Evolutionary conservation across 2,888 invertebrate genomes (phyloP), one percentile per base, ranked within the genome.

Genomic region (Synanthedon myopaeformis): DNA sequence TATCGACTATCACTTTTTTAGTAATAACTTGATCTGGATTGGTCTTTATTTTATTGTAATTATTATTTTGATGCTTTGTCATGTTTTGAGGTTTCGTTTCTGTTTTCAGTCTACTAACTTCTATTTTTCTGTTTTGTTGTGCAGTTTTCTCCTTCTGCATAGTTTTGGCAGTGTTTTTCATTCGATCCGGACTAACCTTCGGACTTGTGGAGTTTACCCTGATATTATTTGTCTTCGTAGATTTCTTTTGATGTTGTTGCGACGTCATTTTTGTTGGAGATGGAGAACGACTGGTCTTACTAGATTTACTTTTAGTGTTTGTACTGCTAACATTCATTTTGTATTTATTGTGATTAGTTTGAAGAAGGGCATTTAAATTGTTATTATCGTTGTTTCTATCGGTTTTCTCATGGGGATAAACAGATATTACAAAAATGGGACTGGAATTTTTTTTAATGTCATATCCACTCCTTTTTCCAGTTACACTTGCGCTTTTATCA

Each of bases 391-490:
- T 45, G 14, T 14, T 45, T 45, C 11, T 5, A 45, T 45, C 45
- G 5, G n/a, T 13, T 45, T 45, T 14, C 45, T 42, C 51, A 53
- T 53, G 14, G 19, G 81, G 79, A 61, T 79, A 85, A 3, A 86
- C 83, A 3, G 86, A 83, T 75, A 86, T 85, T 12, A 85, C 68
- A 3, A 86, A 79, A 17, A 85, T 56, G 14, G 85, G 85, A 56
- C 69, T 82, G 53, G 67, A 63, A 48, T 59, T 58, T 49, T 63
- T 59, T 53, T 67, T 69, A 11, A 62, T 53, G 4, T 58, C 51
- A 58, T 61, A 2, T 55, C 55, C 57, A 2, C 54, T 53, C 35
- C 52, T 60, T 45, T 57, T 60, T 4, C 53, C 56, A 19, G 56
- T 55, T 48, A 54, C 54, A 11, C 58, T 58, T 45, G 41, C 49